Percentiles rank a stretch among this genome's conserved stretches.
phyloP scores from a whole-genome alignment of 2,888 invertebrate species.

The Crossocerus cetratus region DNA sequence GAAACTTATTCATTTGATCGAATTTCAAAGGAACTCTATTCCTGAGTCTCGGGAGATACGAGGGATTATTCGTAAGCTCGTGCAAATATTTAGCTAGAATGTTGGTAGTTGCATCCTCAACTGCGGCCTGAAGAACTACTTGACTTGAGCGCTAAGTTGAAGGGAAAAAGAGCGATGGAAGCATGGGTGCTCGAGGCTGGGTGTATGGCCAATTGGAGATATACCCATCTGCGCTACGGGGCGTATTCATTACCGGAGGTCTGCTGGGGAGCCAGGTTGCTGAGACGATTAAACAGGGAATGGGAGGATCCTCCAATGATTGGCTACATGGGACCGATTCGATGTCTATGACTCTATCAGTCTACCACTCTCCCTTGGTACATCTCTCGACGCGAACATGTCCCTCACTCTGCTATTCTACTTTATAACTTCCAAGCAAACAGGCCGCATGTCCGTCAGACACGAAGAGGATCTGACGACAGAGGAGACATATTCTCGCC shows the following conservation, averaged over 20 bases:
- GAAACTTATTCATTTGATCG: too few species aligned
- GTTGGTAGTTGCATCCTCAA: too few species aligned
- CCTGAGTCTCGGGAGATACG: too few species aligned
- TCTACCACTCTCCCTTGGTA: slow-evolving; percentile 46
- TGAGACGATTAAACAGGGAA: slow-evolving; percentile 72
- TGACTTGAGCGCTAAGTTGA: too few species aligned
- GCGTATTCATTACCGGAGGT: slow-evolving; percentile 56
- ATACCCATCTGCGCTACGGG: slow-evolving; percentile 60
- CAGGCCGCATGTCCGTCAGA: too few species aligned
- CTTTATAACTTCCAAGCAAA: slow-evolving; percentile 33
- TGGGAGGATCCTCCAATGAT: slow-evolving; percentile 71
- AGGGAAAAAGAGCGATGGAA: too few species aligned
- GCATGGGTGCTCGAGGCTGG: slow-evolving; percentile 30
- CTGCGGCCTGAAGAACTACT: too few species aligned
- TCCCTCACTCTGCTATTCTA: slow-evolving; percentile 36
- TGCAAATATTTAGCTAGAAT: too few species aligned
- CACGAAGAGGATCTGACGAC: too few species aligned
- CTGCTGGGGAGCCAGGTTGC: slow-evolving; percentile 58
- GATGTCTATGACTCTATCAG: slow-evolving; percentile 55
- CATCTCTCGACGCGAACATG: slow-evolving; percentile 20
- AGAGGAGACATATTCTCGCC: too few species aligned
- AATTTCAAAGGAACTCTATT: too few species aligned
- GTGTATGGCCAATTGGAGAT: slow-evolving; percentile 58
- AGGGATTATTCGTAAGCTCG: too few species aligned
- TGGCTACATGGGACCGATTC: slow-evolving; percentile 67